These are phyloP conservation scores for Myzus persicae DNA, from an alignment of 1,140 invertebrate species.

Conservation along the genomic window DNA sequence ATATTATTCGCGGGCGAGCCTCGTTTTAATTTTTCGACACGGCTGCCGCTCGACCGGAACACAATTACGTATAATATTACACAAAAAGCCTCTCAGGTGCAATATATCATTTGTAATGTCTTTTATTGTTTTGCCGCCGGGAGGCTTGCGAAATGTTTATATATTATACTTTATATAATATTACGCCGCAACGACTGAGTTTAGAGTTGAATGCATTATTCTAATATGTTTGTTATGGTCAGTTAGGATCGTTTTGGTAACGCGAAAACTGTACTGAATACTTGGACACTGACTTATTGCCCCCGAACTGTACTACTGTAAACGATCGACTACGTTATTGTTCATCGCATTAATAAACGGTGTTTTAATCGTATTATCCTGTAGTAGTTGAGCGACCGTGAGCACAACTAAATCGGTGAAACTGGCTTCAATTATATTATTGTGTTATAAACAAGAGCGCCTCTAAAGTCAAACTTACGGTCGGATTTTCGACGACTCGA, in stretches of 20 bases:
- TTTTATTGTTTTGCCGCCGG: conserved; percentile 23
- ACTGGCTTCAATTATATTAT: too few relatives aligned
- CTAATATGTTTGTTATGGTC: conserved; percentile 19
- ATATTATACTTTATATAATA: conserved; percentile 12
- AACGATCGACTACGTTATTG: not conserved
- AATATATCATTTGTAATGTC: conserved; percentile 28
- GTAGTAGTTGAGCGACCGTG: not conserved
- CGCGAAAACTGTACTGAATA: not conserved
- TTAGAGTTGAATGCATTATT: not conserved
- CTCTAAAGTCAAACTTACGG: not conserved
- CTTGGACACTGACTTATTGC: not conserved
- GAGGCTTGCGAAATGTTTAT: not conserved
- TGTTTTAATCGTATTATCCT: not conserved
- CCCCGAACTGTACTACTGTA: not conserved
- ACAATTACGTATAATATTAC: not conserved
- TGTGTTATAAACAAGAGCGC: too few relatives aligned
- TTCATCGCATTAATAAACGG: not conserved
- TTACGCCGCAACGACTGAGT: not conserved
- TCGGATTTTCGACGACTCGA: not conserved
- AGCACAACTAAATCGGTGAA: not conserved
- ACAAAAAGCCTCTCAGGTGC: conserved; percentile 4
- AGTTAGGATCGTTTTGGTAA: not conserved
- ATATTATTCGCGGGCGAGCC: not conserved
- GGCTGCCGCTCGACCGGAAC: conserved; percentile 9
- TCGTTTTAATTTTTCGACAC: conserved; percentile 36